Evolutionary conservation across 2,888 invertebrate species (phyloP).

Genomic region (Macaria notata): DNA sequence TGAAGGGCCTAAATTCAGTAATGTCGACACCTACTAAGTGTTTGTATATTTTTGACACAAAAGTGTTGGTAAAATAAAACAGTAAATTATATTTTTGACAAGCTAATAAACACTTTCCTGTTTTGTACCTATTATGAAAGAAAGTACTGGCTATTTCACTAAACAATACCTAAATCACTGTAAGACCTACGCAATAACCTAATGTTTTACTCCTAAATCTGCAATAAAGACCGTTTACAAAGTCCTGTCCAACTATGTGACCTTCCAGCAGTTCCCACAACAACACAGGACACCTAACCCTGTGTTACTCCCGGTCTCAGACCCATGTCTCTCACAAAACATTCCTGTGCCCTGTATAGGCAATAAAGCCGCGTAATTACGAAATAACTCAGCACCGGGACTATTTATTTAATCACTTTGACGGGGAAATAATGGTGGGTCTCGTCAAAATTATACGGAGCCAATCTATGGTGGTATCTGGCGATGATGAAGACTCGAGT

Average conservation of each 20-base stretch:
- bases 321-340: conserved; percentile 52
- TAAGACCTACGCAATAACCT: too few species aligned
- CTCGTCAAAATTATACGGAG: conserved; percentile 61
- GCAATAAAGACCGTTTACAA: too few species aligned
- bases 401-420: conserved; percentile 82
- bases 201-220: too few species aligned
- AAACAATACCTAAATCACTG: too few species aligned
- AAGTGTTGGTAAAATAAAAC: too few species aligned
- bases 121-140: too few species aligned
- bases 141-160: too few species aligned
- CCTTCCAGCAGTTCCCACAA: conserved; percentile 5
- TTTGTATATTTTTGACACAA: too few species aligned
- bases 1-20: too few species aligned
- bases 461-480: conserved; percentile 7
- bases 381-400: conserved; percentile 72
- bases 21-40: too few species aligned
- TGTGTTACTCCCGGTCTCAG: conserved; percentile 46
- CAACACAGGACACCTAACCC: conserved; percentile 41
- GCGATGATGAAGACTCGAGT: conserved; percentile 15
- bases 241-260: conserved; percentile 6
- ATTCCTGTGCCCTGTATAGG: conserved; percentile 66
- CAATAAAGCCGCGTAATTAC: conserved; percentile 77
- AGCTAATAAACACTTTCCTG: too few species aligned
- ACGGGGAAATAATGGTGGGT: conserved; percentile 74
- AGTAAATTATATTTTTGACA: too few species aligned